Base-by-base conservation (phyloP, 2,888 invertebrate species). In the Drosophila falleni region DNA sequence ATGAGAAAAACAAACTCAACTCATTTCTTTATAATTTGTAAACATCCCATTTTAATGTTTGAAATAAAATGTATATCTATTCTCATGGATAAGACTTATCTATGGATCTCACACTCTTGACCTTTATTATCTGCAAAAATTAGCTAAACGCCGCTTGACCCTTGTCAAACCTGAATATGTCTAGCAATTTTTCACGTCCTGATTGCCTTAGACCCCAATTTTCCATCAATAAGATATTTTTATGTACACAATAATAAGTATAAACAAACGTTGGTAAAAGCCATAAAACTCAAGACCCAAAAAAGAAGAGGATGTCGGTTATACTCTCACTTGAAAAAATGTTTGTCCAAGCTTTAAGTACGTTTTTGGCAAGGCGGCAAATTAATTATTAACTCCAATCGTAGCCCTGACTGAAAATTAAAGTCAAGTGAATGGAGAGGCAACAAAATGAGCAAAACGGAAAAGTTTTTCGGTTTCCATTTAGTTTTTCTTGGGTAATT, bases 401-500 rank as follows among this genome's bases (percentile, higher is more conserved):
- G 33, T 19, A 49, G 55, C 42, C 47, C 49, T 49, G 61, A 64
- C 49, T 16, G 44, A 69, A 74, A 75, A 79, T 79, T 79, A 68
- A 81, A 81, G 80, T 42, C 70, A 62, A 81, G 29, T 66, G n/a
- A 71, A 62, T 54, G 60, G 71, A 55, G 58, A 61, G 59, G 15
- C 58, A 53, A 37, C 44, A 53, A 73, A 74, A 72, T 77, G 78
- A 66, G 55, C 73, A 44, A 50, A 60, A 69, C 60, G 42, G 44
- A 74, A 86, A 78, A 88, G 64, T 88, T 88, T 81, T 80, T 62
- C 63, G 73, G 49, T 65, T 78, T 83, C 60, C 80, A 76, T 70
- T 68, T 81, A 74, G 78, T 87, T 74, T 41, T 78, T 51, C 67
- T 77, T 77, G 51, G 26, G 15, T 29, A 61, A 33, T 51, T 67